Base-by-base conservation (phyloP, 1,140 invertebrate genomes). In the Drosophila pseudoobscura region DNA sequence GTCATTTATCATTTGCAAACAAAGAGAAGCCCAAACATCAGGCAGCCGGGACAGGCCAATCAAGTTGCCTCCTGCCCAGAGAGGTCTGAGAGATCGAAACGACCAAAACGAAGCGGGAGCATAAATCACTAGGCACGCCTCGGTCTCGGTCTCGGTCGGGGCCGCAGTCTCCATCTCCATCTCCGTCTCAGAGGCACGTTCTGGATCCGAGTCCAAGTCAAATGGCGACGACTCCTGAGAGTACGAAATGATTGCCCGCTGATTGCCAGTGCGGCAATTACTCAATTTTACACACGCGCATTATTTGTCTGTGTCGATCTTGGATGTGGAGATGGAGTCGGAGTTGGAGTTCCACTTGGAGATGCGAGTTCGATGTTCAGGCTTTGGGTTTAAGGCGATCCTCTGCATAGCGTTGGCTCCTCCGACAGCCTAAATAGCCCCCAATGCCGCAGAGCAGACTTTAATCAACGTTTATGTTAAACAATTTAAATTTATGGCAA, bases 401-500 rank as follows among this genome's bases (percentile, higher is more conserved):
- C 26, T 51, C 8, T 17, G n/a, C 35, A 59, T 39, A 24, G 47
- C 41, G 70, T 39, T 55, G 17, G 56, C 71, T 46, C 55, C 61
- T 64, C 61, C 64, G 79, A 85, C 80, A 82, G 78, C 65, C 78
- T 88, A 78, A 83, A 88, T 73, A 71, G 64, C 46, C 69, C 51
- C 64, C 35, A 53, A 47, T 61, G 76, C 66, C 58, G 75, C 78
- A 80, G 24, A 26, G 24, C 24, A 26, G 75, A 88, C 83, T 88
- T 88, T 88, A 88, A 89, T 85, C 80, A 87, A 89, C 80, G 78
- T 89, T 89, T 89, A 89, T 89, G 85, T 82, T 85, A 89, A 89
- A 89, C 85, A 89, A 89, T 89, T 89, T 89, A 89, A 89, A 89
- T 89, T 89, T 89, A 89, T 89, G 85, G 85, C 85, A 89, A 89